Percentiles rank a stretch among this genome's conserved stretches.
Conservation (phyloP, 2,888 invertebrate genomes). For the Drosophila antonietae region DNA sequence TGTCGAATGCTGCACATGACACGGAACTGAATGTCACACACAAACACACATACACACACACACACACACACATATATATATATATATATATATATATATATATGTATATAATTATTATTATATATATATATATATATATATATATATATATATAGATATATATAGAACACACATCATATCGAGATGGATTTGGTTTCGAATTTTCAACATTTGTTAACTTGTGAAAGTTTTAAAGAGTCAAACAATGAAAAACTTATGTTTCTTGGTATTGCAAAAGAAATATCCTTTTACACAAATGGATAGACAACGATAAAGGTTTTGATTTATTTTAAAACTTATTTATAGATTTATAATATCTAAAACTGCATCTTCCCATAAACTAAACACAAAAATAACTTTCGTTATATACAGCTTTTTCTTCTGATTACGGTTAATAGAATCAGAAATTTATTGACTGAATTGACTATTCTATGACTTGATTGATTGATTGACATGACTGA, state of each 20-base stretch:
- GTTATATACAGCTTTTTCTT: not conserved
- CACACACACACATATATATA: conserved; percentile 16
- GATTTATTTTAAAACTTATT: not conserved
- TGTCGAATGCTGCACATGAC: conserved; percentile 47
- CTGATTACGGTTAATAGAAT: not conserved
- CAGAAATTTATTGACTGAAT: not conserved
- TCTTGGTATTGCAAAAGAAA: not conserved
- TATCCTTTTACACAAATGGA: not conserved
- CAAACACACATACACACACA: conserved; percentile 14
- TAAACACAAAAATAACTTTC: not conserved
- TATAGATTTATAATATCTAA: not conserved
- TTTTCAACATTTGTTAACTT: no score
- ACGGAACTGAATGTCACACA: conserved; percentile 42
- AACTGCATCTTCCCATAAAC: no score
- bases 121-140: not conserved
- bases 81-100: no score
- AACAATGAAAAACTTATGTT: not conserved
- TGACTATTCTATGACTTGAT: not conserved
- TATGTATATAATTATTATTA: no score
- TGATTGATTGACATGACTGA: not conserved
- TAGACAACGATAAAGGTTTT: not conserved
- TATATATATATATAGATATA: no score
- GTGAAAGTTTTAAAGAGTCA: not conserved
- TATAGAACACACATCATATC: conserved; percentile 9
- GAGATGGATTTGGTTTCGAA: not conserved